Evolutionary conservation across 2,888 invertebrate species (phyloP), one percentile per base, ranked within the genome.

Genomic region (Pollenia angustigena): DNA sequence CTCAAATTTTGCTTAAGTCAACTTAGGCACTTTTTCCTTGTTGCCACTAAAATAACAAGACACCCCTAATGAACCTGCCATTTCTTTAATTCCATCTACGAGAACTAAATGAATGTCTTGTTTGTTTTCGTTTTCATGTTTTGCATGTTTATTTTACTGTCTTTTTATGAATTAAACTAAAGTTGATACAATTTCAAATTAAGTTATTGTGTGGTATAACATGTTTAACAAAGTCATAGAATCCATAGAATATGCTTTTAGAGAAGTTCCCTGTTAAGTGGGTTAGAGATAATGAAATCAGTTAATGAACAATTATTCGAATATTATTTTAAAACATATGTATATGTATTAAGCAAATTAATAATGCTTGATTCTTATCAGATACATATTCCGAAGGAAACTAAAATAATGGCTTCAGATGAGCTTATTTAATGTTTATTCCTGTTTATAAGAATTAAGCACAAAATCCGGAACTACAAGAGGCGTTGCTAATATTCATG

Each of bases 141-240:
- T 40, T 50, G 40, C 40, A 18, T 62, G 62, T 52, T 54, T 76
- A 64, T 52, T 64, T 23, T 11, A n/a, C 40, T 40, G 23, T 32
- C 50, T 40, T 60, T 74, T 18, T 58, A 44, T 1, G 9, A 40
- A 48, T 23, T 48, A 48, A 81, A 54, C 46, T 56, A 40, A 40
- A 66, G 40, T 44, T 62, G 18, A 4, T 66, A 58, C 66, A 74
- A 68, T 58, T 81, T 58, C 12, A 16, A 66, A 58, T 74, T 66
- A 50, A 81, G n/a, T 74, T 74, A 74, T 66, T 81, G 56, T 81
- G 18, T 64, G 46, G 62, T 52, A 46, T 16, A 54, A 52, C 16
- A 66, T 72, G 14, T 54, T 56, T 62, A 46, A 52, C 16, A 32
- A 40, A 32, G 54, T 46, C 40, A 48, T 58, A 23, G 8, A 50